Percentiles rank a stretch among this genome's conserved stretches.
These are phyloP conservation scores for Oscheius sp. DNA, from an alignment of 2,888 invertebrate genomes.

Conservation along the genomic window DNA sequence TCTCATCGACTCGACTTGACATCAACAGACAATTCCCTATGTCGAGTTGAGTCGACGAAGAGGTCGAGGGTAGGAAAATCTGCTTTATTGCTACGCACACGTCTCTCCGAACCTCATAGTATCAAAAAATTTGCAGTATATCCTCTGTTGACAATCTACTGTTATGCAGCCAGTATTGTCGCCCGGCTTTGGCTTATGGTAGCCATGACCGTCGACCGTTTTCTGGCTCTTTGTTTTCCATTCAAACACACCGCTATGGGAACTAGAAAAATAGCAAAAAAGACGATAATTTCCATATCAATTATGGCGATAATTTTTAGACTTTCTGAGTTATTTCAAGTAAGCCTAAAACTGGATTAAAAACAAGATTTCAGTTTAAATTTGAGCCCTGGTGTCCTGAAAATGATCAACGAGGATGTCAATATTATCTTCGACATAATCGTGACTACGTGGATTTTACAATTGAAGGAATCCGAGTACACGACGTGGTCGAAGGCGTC, in stretches of 20 bases:
- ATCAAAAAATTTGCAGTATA: no score
- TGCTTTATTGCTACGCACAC: no score
- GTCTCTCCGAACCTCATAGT: no score
- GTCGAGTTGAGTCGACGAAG: no score
- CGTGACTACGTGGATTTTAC: neutral
- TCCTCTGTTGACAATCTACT: neutral
- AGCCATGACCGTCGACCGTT: slow-evolving; percentile 7
- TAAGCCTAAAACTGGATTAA: no score
- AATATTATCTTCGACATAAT: neutral
- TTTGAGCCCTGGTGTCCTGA: no score
- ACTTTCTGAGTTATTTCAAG: slow-evolving; percentile 3
- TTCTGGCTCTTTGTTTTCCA: slow-evolving; percentile 21
- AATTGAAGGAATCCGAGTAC: neutral
- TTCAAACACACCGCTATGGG: slow-evolving; percentile 8
- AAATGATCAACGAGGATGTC: no score
- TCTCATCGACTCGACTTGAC: no score
- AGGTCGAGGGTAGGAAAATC: no score
- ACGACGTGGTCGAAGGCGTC: neutral
- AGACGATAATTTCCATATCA: neutral
- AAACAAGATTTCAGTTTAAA: no score
- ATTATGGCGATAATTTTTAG: neutral
- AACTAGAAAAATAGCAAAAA: neutral
- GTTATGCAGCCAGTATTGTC: neutral
- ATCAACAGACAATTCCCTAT: no score
- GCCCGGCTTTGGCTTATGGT: neutral